Base-by-base conservation (phyloP, 1,140 invertebrate genomes). In the Drosophila nigromelanica region DNA sequence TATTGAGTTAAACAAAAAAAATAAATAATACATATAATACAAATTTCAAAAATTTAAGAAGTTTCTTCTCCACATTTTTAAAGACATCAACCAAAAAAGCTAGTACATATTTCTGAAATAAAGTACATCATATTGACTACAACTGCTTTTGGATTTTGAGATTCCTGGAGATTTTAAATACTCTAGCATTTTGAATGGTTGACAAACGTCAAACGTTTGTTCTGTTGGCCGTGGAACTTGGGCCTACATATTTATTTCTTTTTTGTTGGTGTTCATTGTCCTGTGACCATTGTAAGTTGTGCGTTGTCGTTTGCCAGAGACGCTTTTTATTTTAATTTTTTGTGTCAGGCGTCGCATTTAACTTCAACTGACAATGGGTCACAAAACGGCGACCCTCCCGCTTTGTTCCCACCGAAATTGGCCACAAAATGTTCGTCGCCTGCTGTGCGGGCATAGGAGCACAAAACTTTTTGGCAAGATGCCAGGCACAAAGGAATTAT, bases 361-460 rank as follows among this genome's bases (percentile, higher is more conserved):
- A 80, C 68, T 85, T 80, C 45, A 78, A 74, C 67, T 73, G 78
- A 87, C 83, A 87, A 87, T 87, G 82, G 83, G 82, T 87, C 76
- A 78, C 62, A 76, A 66, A 78, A 76, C 50, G 54, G 43, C 51
- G 42, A 80, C 62, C 62, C 51, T 59, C 39, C 47, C 30, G 11
- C 33, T 4, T 27, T 27, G 33, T 14, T 5, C 58, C 73, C 58
- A 48, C 72, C 63, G 67, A 87, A 89, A 89, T 81, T 87, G 82
- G 83, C 82, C 83, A 87, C 82, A 87, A 89, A 87, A 89, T 79
- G 83, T 69, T 87, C 80, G 64, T 71, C 76, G 78, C 82, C 82
- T 30, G 78, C 81, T 75, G 59, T 77, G 75, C 55, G 73, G 78
- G 43, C 63, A 51, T 43, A 61, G 68, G 68, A 66, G 61, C 18